phyloP scores from a whole-genome alignment of 30 jellyfish, hydroid and myxozoan species.

The Mastigias papua region DNA sequence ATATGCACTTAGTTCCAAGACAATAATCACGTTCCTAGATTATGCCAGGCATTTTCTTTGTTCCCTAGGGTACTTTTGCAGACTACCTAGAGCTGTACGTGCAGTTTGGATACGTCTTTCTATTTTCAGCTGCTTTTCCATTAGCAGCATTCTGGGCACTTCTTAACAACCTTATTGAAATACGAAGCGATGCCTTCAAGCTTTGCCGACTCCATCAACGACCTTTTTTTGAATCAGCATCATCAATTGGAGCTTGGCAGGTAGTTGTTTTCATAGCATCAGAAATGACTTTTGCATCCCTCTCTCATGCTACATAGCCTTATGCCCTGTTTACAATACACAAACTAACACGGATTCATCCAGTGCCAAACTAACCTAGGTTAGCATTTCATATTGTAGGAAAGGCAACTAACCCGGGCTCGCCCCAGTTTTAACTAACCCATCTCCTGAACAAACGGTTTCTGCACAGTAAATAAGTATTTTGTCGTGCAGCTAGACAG shows the following conservation, averaged over 20 bases:
- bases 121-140: constrained; percentile 98
- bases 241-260: constrained; percentile 99
- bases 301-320: background rate
- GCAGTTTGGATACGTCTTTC: constrained; percentile 95
- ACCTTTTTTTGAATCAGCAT: constrained; percentile 89
- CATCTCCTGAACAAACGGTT: too few species aligned
- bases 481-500: too few species aligned
- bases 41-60: background rate
- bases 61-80: constrained; percentile 84
- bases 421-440: too few species aligned
- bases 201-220: constrained; percentile 88
- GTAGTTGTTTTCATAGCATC: constrained; percentile 32
- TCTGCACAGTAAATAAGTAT: too few species aligned
- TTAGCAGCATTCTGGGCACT: constrained; percentile 99
- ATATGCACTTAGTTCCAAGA: too few species aligned
- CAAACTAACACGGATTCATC: background rate
- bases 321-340: background rate
- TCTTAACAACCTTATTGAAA: constrained; percentile 85
- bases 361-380: background rate
- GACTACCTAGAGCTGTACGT: constrained; percentile 94
- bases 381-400: too few species aligned
- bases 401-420: too few species aligned
- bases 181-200: constrained; percentile 95
- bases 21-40: background rate
- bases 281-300: background rate